phyloP scores from a whole-genome alignment of 2,113 vertebrate species.

The Raja brachyura region DNA sequence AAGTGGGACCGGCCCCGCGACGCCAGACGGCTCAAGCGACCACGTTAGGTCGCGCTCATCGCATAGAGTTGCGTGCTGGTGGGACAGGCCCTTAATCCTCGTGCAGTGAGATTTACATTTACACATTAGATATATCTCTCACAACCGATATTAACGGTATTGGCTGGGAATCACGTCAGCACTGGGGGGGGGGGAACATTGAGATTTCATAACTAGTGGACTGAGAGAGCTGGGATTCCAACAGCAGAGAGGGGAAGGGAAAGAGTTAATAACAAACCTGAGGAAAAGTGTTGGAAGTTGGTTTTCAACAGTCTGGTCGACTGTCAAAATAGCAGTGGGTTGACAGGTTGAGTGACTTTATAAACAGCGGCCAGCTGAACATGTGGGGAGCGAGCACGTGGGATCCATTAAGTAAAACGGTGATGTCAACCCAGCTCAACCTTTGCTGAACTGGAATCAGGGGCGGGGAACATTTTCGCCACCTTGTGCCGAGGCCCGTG shows the following conservation, averaged over 20 bases:
- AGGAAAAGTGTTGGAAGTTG: constrained; percentile 30
- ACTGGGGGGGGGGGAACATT: not conserved
- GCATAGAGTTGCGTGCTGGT: too few species aligned
- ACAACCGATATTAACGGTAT: not conserved
- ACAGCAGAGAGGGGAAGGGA: not conserved
- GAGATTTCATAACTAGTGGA: not conserved
- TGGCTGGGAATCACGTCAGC: too few species aligned
- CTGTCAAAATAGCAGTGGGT: constrained; percentile 25
- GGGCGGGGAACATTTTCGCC: constrained; percentile 1
- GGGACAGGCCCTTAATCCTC: too few species aligned
- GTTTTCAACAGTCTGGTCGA: not conserved
- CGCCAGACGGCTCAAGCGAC: too few species aligned
- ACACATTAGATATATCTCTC: not conserved
- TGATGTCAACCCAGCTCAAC: constrained; percentile 26
- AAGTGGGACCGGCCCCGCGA: too few species aligned
- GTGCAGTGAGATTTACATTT: not conserved
- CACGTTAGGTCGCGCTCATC: too few species aligned
- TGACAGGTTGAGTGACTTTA: constrained; percentile 35
- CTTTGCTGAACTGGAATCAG: constrained; percentile 5
- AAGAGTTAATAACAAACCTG: constrained; percentile 26
- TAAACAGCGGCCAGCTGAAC: constrained; percentile 27
- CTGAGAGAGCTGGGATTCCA: not conserved
- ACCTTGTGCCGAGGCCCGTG: not conserved
- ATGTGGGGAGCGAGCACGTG: not conserved
- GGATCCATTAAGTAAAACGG: constrained; percentile 19